A percentile compares a stretch with the other conserved stretches of the same genome.
Conservation (phyloP, 1,140 invertebrate species). For the Leptinotarsa texana region DNA sequence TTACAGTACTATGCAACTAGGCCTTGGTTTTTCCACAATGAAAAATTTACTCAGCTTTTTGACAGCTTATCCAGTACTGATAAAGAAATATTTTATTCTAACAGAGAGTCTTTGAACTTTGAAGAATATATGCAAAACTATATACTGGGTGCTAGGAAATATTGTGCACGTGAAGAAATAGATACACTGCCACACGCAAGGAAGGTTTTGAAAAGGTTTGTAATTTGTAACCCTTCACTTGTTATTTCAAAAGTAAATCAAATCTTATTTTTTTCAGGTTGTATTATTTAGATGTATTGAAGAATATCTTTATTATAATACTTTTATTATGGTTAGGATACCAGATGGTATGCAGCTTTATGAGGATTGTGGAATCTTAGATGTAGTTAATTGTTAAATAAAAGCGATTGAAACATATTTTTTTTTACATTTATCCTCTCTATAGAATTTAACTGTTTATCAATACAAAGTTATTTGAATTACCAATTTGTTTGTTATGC, state of each 20-base stretch:
- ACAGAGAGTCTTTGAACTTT: slow-evolving; percentile 67
- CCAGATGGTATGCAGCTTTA: too few species aligned
- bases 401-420: too few species aligned
- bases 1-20: slow-evolving; percentile 87
- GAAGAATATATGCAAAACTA: slow-evolving; percentile 70
- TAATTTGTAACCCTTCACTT: neutral
- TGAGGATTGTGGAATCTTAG: too few species aligned
- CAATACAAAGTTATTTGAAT: too few species aligned
- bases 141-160: slow-evolving; percentile 73
- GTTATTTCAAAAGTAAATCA: neutral
- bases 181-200: slow-evolving; percentile 73
- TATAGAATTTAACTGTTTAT: too few species aligned
- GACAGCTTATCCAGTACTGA: slow-evolving; percentile 64
- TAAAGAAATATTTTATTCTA: slow-evolving; percentile 63
- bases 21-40: slow-evolving; percentile 80
- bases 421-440: too few species aligned
- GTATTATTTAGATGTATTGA: slow-evolving; percentile 60
- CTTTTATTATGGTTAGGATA: slow-evolving; percentile 27
- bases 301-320: slow-evolving; percentile 40
- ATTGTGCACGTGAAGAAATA: slow-evolving; percentile 76
- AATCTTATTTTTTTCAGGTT: slow-evolving; percentile 56
- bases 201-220: slow-evolving; percentile 60
- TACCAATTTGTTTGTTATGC: too few species aligned
- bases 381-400: too few species aligned
- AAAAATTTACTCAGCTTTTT: slow-evolving; percentile 68